Base-by-base conservation (phyloP, 2,113 vertebrate species). In the Pterocles gutturalis region DNA sequence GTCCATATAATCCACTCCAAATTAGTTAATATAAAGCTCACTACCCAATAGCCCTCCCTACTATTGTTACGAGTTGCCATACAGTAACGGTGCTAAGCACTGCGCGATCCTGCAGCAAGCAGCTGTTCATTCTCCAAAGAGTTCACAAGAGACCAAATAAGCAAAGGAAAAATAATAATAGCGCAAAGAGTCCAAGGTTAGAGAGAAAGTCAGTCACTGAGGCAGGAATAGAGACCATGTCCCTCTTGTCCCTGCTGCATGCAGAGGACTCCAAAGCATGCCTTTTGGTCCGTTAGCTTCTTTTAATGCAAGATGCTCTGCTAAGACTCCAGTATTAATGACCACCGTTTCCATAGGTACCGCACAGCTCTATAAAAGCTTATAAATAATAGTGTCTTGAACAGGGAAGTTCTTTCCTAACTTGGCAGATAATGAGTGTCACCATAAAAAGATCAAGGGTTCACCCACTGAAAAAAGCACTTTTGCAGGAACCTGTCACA, bases 1-100 rank as follows among this genome's bases (percentile, higher is more conserved):
- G 91, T 89, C 83, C 92, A 82, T 97, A 90, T 81, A 95, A 96
- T 81, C 83, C 55, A 3, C 76, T 90, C 64, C 64, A 93, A 88
- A 94, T 82, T 51, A 53, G 65, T 84, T 76, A 55, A 36, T 79
- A 84, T 33, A 72, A 92, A 87, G 31, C 89, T 89, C 10, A 3
- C 60, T n/a, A 53, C 33, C 45, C 76, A 89, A 64, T 2, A 90
- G 33, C 53, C 53, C 83, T 71, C 49, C 22, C 19, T 51, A 48
- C 83, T 82, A 53, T 84, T 91, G 80, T 76, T 92, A 81, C 0
- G 0, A 66, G 69, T 14, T 81, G 36, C 78, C 2, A 2, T 43
- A 72, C 4, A 57, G 61, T 29, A 61, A 29, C 5, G 4, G 53
- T 2, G 0, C 58, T 43, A 38, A 92, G 75, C 55, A 41, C 83